These are phyloP conservation scores for Baronia brevicornis DNA, from an alignment of 2,888 invertebrate genomes.

Conservation along the genomic window DNA sequence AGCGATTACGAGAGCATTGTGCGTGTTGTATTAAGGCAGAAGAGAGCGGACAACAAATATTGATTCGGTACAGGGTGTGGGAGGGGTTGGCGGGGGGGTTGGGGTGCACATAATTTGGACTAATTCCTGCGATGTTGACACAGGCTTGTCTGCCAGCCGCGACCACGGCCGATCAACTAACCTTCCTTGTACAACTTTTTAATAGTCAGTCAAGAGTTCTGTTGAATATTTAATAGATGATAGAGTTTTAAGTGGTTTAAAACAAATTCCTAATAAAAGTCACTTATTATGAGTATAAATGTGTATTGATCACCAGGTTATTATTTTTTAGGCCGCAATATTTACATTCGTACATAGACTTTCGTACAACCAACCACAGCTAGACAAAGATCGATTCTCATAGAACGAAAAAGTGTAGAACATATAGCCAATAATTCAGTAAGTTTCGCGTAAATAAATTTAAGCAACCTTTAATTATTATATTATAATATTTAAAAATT, in stretches of 20 bases:
- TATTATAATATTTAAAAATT: too few species aligned
- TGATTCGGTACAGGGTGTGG: conserved; percentile 64
- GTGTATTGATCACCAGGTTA: too few species aligned
- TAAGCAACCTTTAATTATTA: too few species aligned
- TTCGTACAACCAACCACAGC: too few species aligned
- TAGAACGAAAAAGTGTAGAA: too few species aligned
- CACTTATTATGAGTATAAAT: too few species aligned
- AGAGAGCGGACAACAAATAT: conserved; percentile 76
- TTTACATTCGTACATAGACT: too few species aligned
- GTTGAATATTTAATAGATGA: conserved; percentile 15
- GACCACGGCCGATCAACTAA: conserved; percentile 54
- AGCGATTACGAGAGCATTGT: conserved; percentile 52
- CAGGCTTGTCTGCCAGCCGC: conserved; percentile 58
- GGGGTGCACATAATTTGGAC: conserved; percentile 71
- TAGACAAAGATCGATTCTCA: too few species aligned
- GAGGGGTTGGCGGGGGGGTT: conserved; percentile 29
- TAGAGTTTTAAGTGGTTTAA: conserved; percentile 15
- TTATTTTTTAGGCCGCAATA: too few species aligned
- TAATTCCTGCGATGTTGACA: conserved; percentile 71
- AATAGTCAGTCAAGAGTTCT: conserved; percentile 22
- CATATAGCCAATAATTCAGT: too few species aligned
- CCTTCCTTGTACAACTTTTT: conserved; percentile 50
- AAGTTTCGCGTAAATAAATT: too few species aligned
- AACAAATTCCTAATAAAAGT: too few species aligned
- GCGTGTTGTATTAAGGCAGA: conserved; percentile 74